Percentiles rank a stretch among this genome's conserved stretches.
These are phyloP conservation scores for Epizoanthus illoricatus DNA, from an alignment of 92 coral and sea anemone species.

Conservation along the genomic window DNA sequence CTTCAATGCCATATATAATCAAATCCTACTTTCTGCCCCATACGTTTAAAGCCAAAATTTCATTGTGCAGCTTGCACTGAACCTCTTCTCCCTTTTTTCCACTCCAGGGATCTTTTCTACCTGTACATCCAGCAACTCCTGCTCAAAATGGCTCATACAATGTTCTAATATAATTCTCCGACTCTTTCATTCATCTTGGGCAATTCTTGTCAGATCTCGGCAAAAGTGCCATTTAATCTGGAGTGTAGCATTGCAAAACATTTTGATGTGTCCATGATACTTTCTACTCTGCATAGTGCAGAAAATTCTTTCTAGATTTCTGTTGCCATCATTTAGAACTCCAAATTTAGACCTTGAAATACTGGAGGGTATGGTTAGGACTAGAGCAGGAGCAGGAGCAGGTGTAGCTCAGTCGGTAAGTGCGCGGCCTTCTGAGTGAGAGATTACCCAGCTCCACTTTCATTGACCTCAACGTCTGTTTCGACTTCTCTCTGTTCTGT, in stretches of 20 bases:
- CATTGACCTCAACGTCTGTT: no score
- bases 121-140: background rate
- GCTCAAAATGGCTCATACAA: background rate
- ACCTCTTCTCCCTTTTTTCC: background rate
- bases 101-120: background rate
- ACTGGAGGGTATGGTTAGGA: no score
- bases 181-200: background rate
- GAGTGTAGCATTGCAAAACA: background rate
- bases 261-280: background rate
- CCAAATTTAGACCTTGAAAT: no score
- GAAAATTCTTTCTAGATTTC: background rate
- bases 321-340: background rate
- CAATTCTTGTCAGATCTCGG: background rate
- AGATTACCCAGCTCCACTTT: no score
- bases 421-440: no score
- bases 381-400: no score
- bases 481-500: no score
- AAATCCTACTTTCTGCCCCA: background rate
- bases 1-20: background rate
- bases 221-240: background rate
- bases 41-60: background rate
- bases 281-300: background rate
- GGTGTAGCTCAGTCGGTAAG: no score
- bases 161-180: background rate
- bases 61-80: background rate